Evolutionary conservation across 2,888 invertebrate genomes (phyloP).

Genomic region (Conus canariensis): DNA sequence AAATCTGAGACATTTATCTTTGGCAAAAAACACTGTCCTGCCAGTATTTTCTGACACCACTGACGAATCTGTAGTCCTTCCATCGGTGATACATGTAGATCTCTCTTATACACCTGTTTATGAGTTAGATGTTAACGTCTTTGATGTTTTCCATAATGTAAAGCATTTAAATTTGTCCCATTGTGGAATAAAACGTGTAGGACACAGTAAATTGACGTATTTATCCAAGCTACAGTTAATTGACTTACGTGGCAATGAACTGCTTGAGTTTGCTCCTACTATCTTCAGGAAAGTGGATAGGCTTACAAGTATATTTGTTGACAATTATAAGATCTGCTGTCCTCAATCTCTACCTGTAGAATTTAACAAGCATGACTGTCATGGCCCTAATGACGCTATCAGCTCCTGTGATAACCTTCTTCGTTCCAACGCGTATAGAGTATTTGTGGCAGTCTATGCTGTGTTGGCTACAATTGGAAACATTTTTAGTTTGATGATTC

Average conservation of each 20-base stretch:
- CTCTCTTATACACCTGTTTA: not conserved
- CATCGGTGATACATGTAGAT: not conserved
- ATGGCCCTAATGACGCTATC: constrained; percentile 29
- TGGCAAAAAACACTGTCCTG: not conserved
- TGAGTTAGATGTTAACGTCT: too few relatives aligned
- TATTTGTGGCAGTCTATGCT: constrained; percentile 58
- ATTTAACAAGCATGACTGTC: constrained; percentile 27
- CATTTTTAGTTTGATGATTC: constrained; percentile 49
- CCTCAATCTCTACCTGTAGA: not conserved
- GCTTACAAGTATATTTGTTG: not conserved
- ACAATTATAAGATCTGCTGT: constrained; percentile 44
- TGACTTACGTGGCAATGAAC: not conserved
- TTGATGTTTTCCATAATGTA: not conserved
- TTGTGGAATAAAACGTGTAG: not conserved
- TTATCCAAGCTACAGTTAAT: not conserved
- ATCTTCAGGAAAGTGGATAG: constrained; percentile 9
- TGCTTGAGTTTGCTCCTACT: not conserved
- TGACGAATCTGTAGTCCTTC: not conserved
- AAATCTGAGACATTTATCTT: not conserved
- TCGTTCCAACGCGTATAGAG: constrained; percentile 50
- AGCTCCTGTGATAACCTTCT: constrained; percentile 41
- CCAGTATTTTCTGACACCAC: not conserved
- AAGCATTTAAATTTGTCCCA: not conserved
- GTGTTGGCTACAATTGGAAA: constrained; percentile 56
- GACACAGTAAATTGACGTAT: not conserved